Evolutionary conservation across 2,797 vertebrate species (phyloP).

Genomic region (Mastacembelus armatus): DNA sequence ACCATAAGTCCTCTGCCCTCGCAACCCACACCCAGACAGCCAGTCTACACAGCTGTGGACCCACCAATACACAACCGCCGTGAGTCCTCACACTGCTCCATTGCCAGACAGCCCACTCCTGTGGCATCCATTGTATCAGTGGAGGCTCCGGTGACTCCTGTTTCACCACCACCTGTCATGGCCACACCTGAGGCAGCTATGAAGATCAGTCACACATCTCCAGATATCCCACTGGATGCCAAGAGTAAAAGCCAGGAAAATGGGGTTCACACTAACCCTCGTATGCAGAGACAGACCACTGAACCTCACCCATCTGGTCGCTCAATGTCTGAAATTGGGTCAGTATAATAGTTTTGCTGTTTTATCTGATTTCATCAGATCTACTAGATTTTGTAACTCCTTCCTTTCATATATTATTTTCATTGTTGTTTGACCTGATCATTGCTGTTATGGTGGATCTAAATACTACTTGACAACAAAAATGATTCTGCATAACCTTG

Average conservation of each 20-base stretch:
- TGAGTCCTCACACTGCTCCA: conserved; percentile 83
- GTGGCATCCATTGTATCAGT: conserved; percentile 90
- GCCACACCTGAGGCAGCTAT: conserved; percentile 91
- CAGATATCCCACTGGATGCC: conserved; percentile 92
- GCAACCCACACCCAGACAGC: conserved; percentile 83
- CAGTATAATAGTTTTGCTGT: conserved; percentile 32
- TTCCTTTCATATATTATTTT: background rate
- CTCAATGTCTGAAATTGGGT: conserved; percentile 81
- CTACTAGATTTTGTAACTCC: background rate
- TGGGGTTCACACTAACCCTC: conserved; percentile 86
- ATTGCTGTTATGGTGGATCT: background rate
- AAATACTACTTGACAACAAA: background rate
- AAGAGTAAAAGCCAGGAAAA: conserved; percentile 88
- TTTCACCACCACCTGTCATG: conserved; percentile 82
- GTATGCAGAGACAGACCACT: conserved; percentile 93
- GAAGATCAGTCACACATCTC: conserved; percentile 99
- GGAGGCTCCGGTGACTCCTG: conserved; percentile 82
- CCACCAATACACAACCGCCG: conserved; percentile 87
- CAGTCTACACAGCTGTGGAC: conserved; percentile 91
- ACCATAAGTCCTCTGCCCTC: conserved; percentile 70
- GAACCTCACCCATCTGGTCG: conserved; percentile 90
- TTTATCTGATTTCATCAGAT: background rate
- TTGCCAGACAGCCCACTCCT: conserved; percentile 87
- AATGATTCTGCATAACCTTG: background rate
- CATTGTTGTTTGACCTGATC: background rate